Conservation (phyloP, 53 echinoderm and acorn worm species). For the Mesocentrotus franciscanus region DNA sequence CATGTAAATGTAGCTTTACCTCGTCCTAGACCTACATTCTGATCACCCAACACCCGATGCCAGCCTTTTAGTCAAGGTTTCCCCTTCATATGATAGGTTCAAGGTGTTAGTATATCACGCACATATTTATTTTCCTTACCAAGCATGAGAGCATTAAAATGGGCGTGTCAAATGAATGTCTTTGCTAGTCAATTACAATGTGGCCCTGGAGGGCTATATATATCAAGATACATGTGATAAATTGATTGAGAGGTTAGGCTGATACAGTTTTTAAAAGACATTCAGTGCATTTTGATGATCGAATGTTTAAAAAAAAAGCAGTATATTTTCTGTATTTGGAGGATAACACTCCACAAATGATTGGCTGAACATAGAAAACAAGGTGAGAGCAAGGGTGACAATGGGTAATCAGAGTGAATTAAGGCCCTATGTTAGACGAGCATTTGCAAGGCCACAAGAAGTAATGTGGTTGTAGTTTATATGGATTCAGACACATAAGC, state of each 20-base stretch:
- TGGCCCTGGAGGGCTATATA: not conserved
- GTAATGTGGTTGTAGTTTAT: not conserved
- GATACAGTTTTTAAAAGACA: not conserved
- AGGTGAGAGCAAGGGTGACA: not conserved
- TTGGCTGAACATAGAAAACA: not conserved
- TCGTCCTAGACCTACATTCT: not conserved
- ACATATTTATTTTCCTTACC: not conserved
- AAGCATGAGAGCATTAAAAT: not conserved
- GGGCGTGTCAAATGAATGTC: not conserved
- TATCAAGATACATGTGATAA: not conserved
- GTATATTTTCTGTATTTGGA: not conserved
- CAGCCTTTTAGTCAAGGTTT: conserved; percentile 22
- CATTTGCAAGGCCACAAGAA: not conserved
- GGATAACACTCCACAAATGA: not conserved
- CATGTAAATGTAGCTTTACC: not conserved
- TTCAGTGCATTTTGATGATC: not conserved
- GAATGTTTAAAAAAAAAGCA: not conserved
- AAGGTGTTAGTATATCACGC: conserved; percentile 14
- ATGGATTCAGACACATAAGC: not conserved
- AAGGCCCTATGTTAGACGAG: not conserved
- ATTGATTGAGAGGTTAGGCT: not conserved
- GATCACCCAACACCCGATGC: not conserved
- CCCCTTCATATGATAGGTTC: conserved; percentile 6
- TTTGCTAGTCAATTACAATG: not conserved
- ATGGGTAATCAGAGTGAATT: not conserved